phyloP scores from a whole-genome alignment of 2,888 invertebrate species.

The Drosophila maculinotata region DNA sequence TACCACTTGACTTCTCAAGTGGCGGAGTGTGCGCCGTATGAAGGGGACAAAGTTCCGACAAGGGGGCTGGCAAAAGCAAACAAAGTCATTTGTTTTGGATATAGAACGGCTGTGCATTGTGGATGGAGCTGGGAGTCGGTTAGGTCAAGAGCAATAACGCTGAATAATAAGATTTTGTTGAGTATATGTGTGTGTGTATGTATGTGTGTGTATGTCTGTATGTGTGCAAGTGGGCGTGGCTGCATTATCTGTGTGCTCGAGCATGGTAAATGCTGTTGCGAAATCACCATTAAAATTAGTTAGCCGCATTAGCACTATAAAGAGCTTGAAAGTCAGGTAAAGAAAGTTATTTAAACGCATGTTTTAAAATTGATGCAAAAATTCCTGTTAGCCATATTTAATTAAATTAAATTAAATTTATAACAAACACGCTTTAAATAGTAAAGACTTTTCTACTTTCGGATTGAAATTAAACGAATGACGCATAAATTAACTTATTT shows the following conservation, averaged over 20 bases:
- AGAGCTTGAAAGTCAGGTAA: no score
- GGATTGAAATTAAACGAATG: no score
- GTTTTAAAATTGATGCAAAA: no score
- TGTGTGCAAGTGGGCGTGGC: slow-evolving; percentile 26
- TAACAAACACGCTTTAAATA: no score
- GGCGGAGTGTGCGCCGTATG: slow-evolving; percentile 19
- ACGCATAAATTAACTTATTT: no score
- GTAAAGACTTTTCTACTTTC: no score
- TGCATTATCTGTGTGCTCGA: slow-evolving; percentile 20
- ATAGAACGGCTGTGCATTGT: slow-evolving; percentile 23
- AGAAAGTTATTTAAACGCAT: no score
- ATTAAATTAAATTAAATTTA: no score
- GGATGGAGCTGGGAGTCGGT: slow-evolving; percentile 27
- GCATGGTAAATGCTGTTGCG: slow-evolving; percentile 23
- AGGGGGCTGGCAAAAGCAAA: slow-evolving; percentile 51
- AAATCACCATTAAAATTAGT: slow-evolving; percentile 10
- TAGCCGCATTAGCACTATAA: slow-evolving; percentile 18
- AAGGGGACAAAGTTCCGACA: neutral
- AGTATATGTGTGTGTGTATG: slow-evolving; percentile 11
- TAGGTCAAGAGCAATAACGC: slow-evolving; percentile 74
- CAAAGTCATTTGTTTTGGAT: slow-evolving; percentile 70
- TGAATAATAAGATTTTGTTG: slow-evolving; percentile 70
- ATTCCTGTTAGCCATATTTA: no score
- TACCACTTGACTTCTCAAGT: slow-evolving; percentile 72
- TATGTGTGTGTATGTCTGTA: slow-evolving; percentile 11